Evolutionary conservation across 2,113 vertebrate species (phyloP), one percentile per base, ranked within the genome.

Genomic region (Chaetorhynchus papuensis): DNA sequence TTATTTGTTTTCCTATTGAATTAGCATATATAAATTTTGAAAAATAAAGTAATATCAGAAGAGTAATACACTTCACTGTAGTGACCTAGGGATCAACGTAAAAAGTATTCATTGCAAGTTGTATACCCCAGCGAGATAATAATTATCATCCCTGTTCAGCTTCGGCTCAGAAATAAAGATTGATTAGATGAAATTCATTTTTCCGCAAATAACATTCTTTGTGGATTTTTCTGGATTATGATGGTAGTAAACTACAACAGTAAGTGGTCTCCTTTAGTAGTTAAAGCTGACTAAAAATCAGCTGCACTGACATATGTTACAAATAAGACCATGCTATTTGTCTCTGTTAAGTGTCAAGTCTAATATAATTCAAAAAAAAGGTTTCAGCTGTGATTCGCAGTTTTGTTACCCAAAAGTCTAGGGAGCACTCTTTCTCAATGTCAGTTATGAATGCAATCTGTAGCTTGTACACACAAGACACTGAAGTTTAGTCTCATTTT

Each of bases 251-350:
- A 64, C 33, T 28, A n/a, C 42, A 63, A 60, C 5, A 68, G 15
- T 88, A 68, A 89, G 26, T 15, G 12, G 17, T 28, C 39, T 4
- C 61, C 44, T 52, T 80, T 42, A 42, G 44, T 50, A 59, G 35
- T 33, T 68, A 77, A 64, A 63, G 49, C 39, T 83, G 57, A 64
- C 65, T 83, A 56, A 86, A 91, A 83, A 69, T 72, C n/a, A 85
- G 61, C 39, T 76, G 39, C 42, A 16, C 6, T 49, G 31, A 71
- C 33, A 59, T 13, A 85, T 2, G 5, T 72, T 76, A 64, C 27
- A 89, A 88, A 44, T 53, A 90, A 82, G 23, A 83, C 33, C 13
- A 23, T 27, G 26, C 30, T 85, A 92, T 71, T 83, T 72, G 27
- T 91, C 44, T 68, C 87, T 64, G 35, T 18, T 59, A 33, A 68